phyloP scores from a whole-genome alignment of 1,140 invertebrate genomes.

The Drosophila erecta region DNA sequence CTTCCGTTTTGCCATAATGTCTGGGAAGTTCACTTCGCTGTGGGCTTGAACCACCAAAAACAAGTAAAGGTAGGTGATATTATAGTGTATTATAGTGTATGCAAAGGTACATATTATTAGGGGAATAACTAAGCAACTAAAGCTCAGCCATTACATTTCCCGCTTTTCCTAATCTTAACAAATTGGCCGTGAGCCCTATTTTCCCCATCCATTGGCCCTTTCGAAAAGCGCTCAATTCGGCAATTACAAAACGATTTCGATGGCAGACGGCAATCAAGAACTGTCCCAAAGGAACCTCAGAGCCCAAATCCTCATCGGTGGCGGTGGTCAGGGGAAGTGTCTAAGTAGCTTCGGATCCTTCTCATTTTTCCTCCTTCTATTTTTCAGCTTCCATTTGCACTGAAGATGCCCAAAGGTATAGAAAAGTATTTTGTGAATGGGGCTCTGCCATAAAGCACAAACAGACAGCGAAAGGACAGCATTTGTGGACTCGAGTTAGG shows the following conservation, averaged over 20 bases:
- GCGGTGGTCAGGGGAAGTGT: conserved; percentile 5
- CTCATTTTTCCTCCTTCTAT: not conserved
- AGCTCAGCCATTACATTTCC: not conserved
- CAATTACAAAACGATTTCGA: conserved; percentile 52
- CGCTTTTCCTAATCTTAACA: not conserved
- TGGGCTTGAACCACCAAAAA: no score
- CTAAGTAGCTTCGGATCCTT: conserved; percentile 23
- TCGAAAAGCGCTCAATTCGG: conserved; percentile 36
- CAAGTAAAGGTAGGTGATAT: no score
- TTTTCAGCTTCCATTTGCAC: conserved; percentile 23
- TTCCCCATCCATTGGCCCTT: not conserved
- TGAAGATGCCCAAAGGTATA: conserved; percentile 44
- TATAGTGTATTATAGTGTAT: no score
- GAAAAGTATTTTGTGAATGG: conserved; percentile 37
- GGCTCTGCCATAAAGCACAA: conserved; percentile 22
- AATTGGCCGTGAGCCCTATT: not conserved
- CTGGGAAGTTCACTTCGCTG: not conserved
- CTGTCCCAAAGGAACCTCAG: conserved; percentile 33
- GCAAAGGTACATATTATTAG: no score
- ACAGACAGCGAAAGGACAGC: conserved; percentile 18
- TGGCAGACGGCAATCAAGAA: conserved; percentile 44
- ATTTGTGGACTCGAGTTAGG: conserved; percentile 14
- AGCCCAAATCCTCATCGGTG: not conserved
- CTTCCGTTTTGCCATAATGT: conserved; percentile 16
- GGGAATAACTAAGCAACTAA: no score